phyloP scores from a whole-genome alignment of 37 sponge, comb jelly and placozoan genomes.

The Mnemiopsis leidyi region DNA sequence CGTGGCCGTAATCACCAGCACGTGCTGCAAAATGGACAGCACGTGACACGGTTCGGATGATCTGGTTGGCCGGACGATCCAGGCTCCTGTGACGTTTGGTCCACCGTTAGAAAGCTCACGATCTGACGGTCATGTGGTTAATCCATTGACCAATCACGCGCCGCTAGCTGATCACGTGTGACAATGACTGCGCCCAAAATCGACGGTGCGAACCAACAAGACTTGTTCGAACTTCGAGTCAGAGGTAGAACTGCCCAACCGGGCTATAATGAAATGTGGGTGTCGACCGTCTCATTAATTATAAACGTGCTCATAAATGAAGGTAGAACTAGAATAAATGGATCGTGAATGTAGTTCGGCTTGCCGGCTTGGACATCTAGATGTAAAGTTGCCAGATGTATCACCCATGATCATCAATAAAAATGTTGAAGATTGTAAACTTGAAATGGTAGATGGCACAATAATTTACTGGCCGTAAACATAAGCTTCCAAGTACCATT shows the following conservation, averaged over 20 bases:
- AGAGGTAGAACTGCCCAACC: neutral
- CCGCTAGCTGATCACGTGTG: neutral
- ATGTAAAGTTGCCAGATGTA: too few species aligned
- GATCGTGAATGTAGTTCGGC: too few species aligned
- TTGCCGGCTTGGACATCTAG: too few species aligned
- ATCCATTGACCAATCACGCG: neutral
- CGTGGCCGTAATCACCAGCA: neutral
- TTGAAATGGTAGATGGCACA: too few species aligned
- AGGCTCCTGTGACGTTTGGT: neutral
- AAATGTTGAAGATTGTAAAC: too few species aligned
- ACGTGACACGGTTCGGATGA: neutral
- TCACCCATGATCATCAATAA: too few species aligned
- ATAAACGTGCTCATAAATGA: neutral
- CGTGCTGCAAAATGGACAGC: neutral
- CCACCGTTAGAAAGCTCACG: neutral
- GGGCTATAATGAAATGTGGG: neutral
- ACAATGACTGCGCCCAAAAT: neutral
- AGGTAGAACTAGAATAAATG: too few species aligned
- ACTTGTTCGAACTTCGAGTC: neutral
- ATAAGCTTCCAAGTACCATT: too few species aligned
- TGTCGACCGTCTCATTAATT: neutral
- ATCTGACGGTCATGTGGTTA: neutral
- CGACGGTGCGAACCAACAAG: neutral
- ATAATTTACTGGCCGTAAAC: too few species aligned
- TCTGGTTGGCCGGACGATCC: neutral